phyloP scores from a whole-genome alignment of 2,797 vertebrate species.

The Amphiprion clarkii region DNA sequence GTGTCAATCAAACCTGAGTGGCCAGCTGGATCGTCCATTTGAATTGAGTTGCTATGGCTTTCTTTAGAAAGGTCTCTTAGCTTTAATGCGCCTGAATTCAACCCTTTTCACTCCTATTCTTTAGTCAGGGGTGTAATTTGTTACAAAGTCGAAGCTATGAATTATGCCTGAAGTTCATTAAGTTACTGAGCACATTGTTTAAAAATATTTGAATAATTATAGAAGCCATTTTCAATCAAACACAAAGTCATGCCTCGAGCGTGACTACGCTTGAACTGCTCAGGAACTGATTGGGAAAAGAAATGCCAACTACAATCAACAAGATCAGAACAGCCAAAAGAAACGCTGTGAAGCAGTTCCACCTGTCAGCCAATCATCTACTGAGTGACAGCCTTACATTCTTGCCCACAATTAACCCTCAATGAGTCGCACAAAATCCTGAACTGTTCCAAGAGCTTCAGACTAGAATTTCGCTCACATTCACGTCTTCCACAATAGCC shows the following conservation, averaged over 20 bases:
- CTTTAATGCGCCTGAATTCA: conserved; percentile 53
- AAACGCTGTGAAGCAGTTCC: conserved; percentile 38
- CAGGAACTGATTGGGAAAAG: conserved; percentile 16
- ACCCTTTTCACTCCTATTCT: conserved; percentile 30
- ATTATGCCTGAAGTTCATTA: conserved; percentile 21
- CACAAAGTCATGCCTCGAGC: conserved; percentile 4
- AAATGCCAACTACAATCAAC: conserved; percentile 36
- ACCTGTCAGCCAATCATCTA: conserved; percentile 52
- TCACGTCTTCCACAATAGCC: conserved; percentile 55
- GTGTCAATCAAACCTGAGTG: conserved; percentile 84
- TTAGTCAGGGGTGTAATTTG: conserved; percentile 33
- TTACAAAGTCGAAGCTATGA: conserved; percentile 34
- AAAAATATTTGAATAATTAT: conserved; percentile 26
- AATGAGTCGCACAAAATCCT: conserved; percentile 40
- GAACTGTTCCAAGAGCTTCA: conserved; percentile 38
- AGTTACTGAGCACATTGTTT: neutral
- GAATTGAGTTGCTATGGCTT: conserved; percentile 69
- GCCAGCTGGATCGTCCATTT: conserved; percentile 71
- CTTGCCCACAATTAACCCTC: conserved; percentile 59
- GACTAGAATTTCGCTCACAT: conserved; percentile 43
- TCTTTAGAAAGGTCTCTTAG: conserved; percentile 52
- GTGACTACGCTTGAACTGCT: conserved; percentile 25
- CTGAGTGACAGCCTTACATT: conserved; percentile 38
- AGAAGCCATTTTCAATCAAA: conserved; percentile 2
- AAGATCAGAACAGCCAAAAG: conserved; percentile 23